A percentile compares a stretch with the other conserved stretches of the same genome.
Evolutionary conservation across 2,113 vertebrate genomes (phyloP).

Genomic region (Scomber scombrus): DNA sequence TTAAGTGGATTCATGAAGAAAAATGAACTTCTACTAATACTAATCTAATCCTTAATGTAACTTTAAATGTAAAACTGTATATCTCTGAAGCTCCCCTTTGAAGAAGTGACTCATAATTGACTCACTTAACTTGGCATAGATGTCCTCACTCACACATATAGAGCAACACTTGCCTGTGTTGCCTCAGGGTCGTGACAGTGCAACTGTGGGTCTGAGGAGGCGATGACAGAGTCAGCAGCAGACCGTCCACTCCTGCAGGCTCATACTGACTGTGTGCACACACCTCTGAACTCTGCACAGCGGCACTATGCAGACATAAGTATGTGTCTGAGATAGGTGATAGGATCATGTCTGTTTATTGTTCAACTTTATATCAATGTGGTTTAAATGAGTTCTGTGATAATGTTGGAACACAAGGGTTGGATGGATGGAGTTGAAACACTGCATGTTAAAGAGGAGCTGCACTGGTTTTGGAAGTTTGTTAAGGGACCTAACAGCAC

Average conservation of each 20-base stretch:
- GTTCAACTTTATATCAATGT: background rate
- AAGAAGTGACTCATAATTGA: background rate
- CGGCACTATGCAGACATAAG: background rate
- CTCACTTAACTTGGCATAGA: background rate
- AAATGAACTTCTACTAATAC: background rate
- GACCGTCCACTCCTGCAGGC: slow-evolving; percentile 6
- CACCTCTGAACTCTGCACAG: slow-evolving; percentile 24
- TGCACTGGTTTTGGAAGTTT: background rate
- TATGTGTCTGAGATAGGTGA: background rate
- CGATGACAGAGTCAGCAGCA: slow-evolving; percentile 36
- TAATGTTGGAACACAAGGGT: background rate
- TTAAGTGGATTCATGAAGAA: background rate
- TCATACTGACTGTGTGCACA: slow-evolving; percentile 5
- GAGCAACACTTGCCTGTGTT: background rate
- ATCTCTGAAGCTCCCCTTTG: background rate
- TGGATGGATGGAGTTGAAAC: background rate
- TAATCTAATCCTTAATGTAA: background rate
- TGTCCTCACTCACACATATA: background rate
- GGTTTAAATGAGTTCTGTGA: background rate
- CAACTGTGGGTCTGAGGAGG: slow-evolving; percentile 10
- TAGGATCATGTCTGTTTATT: background rate
- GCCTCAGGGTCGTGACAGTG: slow-evolving; percentile 27
- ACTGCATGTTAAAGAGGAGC: background rate
- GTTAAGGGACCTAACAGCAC: background rate
- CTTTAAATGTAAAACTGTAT: background rate